A percentile compares a stretch with the other conserved stretches of the same genome.
These are phyloP conservation scores for Thaumetopoea pityocampa DNA, from an alignment of 1,140 invertebrate genomes.

Conservation along the genomic window DNA sequence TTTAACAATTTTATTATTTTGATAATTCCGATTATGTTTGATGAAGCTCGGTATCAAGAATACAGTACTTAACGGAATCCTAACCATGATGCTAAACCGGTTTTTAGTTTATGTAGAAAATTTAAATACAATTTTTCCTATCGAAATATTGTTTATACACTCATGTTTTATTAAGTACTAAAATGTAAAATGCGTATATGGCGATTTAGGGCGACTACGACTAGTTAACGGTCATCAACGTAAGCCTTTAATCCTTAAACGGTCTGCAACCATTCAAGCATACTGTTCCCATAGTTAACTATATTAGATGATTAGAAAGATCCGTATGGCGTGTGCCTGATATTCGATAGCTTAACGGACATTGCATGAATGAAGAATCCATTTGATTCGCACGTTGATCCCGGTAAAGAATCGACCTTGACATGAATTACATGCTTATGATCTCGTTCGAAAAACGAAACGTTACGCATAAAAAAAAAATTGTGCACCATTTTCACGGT, in stretches of 20 bases:
- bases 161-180: too few relatives aligned
- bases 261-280: conserved; percentile 4
- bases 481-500: conserved; percentile 40
- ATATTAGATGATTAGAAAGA: background rate
- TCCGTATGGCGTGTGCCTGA: conserved; percentile 1
- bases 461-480: conserved; percentile 50
- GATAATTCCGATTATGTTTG: too few relatives aligned
- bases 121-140: too few relatives aligned
- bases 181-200: conserved; percentile 1
- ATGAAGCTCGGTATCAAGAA: too few relatives aligned
- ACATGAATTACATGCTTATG: conserved; percentile 35
- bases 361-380: conserved; percentile 14
- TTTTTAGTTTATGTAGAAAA: too few relatives aligned
- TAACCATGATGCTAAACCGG: too few relatives aligned
- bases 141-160: too few relatives aligned
- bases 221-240: conserved; percentile 7
- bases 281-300: background rate
- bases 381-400: conserved; percentile 12
- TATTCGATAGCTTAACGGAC: conserved; percentile 1
- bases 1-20: too few relatives aligned
- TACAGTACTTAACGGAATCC: too few relatives aligned
- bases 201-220: conserved; percentile 13
- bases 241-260: conserved; percentile 3
- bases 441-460: conserved; percentile 45
- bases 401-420: conserved; percentile 35